Base-by-base conservation (phyloP, 2,888 invertebrate species). In the Drosophila ezoana region DNA sequence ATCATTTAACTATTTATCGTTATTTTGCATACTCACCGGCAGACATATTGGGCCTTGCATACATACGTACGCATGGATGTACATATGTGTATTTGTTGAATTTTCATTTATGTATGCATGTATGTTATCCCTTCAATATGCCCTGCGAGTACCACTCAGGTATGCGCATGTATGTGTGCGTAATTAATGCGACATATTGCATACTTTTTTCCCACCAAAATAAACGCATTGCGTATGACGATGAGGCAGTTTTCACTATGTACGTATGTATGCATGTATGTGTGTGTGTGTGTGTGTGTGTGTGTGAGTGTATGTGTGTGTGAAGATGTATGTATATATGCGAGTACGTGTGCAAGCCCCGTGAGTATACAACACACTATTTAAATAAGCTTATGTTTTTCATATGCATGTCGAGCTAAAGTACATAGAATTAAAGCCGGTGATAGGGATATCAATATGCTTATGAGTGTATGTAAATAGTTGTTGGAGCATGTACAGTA, bases 191-290 rank as follows among this genome's bases (percentile, higher is more conserved):
- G 48, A 58, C 57, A 20, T 33, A 43, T 18, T 54, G 43, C 53
- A 54, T 44, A 53, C 23, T 33, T 56, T 72, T 76, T 75, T 75
- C 76, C 68, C 76, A 75, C 68, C 63, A 76, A 76, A 76, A 75
- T 62, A 52, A 53, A n/a, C 52, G 47, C 53, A 44, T 57, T 61
- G 68, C 51, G 45, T 43, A 52, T 58, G 38, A 49, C 40, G 41
- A 52, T 74, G 53, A 37, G 45, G 18, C 56, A 57, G 43, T 60
- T 60, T 64, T 49, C 10, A 20, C 45, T 53, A 47, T 49, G 33
- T 28, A 37, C n/a, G n/a, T 61, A 16, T 38, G 28, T 41, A 48
- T 44, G 33, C 45, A 53, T 45, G 20, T 37, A 53, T 45, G 20
- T 37, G 16, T 47, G 32, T 37, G 13, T 9, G 28, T 11, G 9